phyloP scores from a whole-genome alignment of 2,113 vertebrate species.

The Pogona vitticeps region DNA sequence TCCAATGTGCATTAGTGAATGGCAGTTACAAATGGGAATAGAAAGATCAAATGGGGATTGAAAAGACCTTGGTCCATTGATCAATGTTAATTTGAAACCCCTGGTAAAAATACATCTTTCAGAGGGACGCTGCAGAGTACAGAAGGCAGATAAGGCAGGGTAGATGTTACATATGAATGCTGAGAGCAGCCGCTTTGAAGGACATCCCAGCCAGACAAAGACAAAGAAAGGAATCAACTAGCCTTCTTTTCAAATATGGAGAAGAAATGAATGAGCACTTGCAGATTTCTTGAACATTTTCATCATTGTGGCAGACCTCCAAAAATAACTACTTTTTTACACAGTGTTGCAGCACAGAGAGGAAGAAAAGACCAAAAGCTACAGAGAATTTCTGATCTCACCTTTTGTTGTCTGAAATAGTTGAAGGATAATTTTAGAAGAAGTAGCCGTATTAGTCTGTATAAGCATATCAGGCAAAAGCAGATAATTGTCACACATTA shows the following conservation, averaged over 20 bases:
- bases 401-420: neutral
- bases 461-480: neutral
- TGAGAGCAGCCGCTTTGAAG: too few species aligned
- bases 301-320: too few species aligned
- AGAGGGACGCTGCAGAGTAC: neutral
- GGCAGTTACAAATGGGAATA: neutral
- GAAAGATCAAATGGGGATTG: neutral
- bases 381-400: neutral
- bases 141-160: neutral
- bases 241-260: too few species aligned
- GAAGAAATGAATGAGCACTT: too few species aligned
- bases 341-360: neutral
- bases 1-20: slow-evolving; percentile 24
- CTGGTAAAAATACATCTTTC: slow-evolving; percentile 22
- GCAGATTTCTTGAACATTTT: too few species aligned
- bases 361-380: neutral
- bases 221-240: too few species aligned
- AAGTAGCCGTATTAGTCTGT: too few species aligned
- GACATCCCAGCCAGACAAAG: too few species aligned
- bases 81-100: slow-evolving; percentile 12
- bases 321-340: neutral
- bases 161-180: too few species aligned
- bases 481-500: neutral
- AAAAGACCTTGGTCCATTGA: slow-evolving; percentile 6
- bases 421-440: neutral